Evolutionary conservation across 1,140 invertebrate species (phyloP), one percentile per base, ranked within the genome.

Genomic region (Ladona fulva): DNA sequence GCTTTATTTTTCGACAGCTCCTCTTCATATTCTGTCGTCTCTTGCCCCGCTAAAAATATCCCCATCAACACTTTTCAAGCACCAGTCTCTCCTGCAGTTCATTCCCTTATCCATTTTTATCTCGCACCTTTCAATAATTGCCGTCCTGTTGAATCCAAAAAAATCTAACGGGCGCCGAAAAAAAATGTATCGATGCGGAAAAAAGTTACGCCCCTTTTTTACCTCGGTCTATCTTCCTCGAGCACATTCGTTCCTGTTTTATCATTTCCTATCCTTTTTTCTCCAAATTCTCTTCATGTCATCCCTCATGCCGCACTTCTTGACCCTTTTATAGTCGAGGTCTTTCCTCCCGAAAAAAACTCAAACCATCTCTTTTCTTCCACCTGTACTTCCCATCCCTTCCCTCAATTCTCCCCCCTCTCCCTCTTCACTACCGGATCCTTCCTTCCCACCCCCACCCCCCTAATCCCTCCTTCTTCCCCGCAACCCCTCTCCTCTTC

Each of bases 311-410:
- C 44, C 52, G 16, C 14, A 19, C 52, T 66, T 66, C 52, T 66
- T 66, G 14, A 66, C 52, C 52, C 52, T 66, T 66, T 66, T 66
- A 66, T 66, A 66, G 52, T 66, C 52, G 52, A 66, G 52, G 52
- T 66, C 52, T 66, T 66, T 66, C 52, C 52, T 66, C 52, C 52
- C 52, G 1, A 22, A 66, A 66, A 19, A 66, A 66, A 66, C 5
- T 19, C 5, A 66, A 66, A 66, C 52, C 3, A 16, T 8, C 29
- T 37, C 29, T 37, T 37, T 37, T 37, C 29, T 8, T 37, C n/a
- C 52, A 66, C 14, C 52, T 66, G 16, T 12, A 66, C 52, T 12
- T 66, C 52, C 52, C 52, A 66, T 66, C 52, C 3, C 10, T 52
- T 52, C 44, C 44, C 44, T 19, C 19, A 12, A 22, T 22, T 12